phyloP scores from a whole-genome alignment of 2,797 vertebrate genomes.

The Sciurus vulgaris region DNA sequence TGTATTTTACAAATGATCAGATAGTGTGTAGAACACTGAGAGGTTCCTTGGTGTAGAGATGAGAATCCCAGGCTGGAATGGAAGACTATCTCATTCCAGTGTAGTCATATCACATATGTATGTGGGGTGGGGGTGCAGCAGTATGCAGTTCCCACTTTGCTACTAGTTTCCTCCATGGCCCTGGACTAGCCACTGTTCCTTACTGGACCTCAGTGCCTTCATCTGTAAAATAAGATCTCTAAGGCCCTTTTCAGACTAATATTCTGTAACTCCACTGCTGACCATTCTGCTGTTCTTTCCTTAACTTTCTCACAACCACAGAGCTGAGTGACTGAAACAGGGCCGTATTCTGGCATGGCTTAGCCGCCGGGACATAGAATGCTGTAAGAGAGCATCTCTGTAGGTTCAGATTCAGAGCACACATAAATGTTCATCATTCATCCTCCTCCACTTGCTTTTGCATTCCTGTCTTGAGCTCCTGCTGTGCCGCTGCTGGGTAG shows the following conservation, averaged over 20 bases:
- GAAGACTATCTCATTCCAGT: not conserved
- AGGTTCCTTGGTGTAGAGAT: not conserved
- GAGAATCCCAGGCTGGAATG: not conserved
- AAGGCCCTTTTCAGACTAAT: not conserved
- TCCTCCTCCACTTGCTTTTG: not conserved
- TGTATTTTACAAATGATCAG: constrained; percentile 23
- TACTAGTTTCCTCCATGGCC: not conserved
- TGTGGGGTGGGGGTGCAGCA: no score
- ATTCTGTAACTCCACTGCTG: not conserved
- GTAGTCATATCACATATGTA: no score
- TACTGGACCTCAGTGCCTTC: not conserved
- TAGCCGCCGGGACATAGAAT: not conserved
- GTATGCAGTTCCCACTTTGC: not conserved
- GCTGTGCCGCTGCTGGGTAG: not conserved
- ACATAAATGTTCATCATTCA: not conserved
- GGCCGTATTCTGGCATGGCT: not conserved
- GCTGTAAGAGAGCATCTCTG: not conserved
- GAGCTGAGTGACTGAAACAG: not conserved
- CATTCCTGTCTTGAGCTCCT: not conserved
- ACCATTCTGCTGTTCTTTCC: not conserved
- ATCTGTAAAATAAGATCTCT: not conserved
- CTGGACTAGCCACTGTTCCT: not conserved
- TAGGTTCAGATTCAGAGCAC: not conserved
- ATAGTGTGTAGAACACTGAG: not conserved
- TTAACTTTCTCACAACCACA: not conserved